phyloP scores from a whole-genome alignment of 2,113 vertebrate species.

The Scophthalmus maximus region DNA sequence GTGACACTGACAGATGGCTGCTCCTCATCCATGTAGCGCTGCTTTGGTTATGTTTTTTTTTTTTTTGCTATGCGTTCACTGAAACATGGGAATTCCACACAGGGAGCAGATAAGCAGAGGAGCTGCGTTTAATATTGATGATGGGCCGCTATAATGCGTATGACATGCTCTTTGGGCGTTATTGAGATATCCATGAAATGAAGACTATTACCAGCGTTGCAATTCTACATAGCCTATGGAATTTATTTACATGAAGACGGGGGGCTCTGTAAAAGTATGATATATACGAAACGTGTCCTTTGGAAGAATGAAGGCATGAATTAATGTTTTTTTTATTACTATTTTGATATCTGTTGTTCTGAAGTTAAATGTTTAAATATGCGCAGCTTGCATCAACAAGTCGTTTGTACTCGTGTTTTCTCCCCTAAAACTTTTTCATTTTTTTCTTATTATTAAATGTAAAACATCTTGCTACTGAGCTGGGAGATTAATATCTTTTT shows the following conservation, averaged over 20 bases:
- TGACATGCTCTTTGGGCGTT: conserved; percentile 27
- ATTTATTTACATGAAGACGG: not conserved
- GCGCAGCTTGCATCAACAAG: not conserved
- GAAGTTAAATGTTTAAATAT: not conserved
- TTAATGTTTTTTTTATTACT: not conserved
- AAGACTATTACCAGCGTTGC: not conserved
- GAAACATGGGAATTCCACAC: conserved; percentile 41
- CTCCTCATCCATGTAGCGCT: conserved; percentile 51
- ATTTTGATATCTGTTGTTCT: not conserved
- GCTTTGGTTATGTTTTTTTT: conserved; percentile 40
- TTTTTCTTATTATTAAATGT: too few relatives aligned
- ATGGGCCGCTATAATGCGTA: conserved; percentile 56
- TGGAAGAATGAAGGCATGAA: not conserved
- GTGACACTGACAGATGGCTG: conserved; percentile 63
- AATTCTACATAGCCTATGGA: not conserved
- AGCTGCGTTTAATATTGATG: conserved; percentile 61
- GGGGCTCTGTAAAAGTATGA: not conserved
- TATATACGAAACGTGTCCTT: not conserved
- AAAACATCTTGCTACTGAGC: conserved; percentile 21
- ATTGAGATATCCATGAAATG: conserved; percentile 32
- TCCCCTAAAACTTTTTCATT: not conserved
- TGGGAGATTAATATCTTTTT: conserved; percentile 39
- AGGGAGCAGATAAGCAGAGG: conserved; percentile 29
- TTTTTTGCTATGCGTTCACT: conserved; percentile 31
- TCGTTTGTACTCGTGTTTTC: not conserved